Percentiles rank a stretch among this genome's conserved stretches.
These are phyloP conservation scores for Carassius gibelio DNA, from an alignment of 2,113 vertebrate genomes.

Conservation along the genomic window DNA sequence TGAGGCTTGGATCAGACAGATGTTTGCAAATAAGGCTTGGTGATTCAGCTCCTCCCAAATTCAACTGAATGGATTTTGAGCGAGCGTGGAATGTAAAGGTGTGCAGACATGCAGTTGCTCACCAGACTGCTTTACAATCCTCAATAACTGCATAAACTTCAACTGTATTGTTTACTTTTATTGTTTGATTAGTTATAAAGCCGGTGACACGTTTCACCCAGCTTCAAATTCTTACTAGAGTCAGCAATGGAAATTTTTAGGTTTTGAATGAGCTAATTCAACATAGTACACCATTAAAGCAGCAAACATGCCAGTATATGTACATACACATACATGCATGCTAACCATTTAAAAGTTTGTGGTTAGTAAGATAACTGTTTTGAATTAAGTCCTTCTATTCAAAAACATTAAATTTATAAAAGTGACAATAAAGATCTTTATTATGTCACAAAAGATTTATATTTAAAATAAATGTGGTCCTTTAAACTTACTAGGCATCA, in stretches of 20 bases:
- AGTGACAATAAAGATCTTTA: not conserved
- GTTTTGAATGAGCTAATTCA: not conserved
- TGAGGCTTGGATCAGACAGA: not conserved
- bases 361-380: not conserved
- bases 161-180: not conserved
- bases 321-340: no score
- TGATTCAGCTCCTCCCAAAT: slow-evolving; percentile 63
- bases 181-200: not conserved
- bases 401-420: not conserved
- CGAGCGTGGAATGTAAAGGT: slow-evolving; percentile 78
- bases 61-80: slow-evolving; percentile 58
- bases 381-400: not conserved
- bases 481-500: no score
- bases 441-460: no score
- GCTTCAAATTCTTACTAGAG: not conserved
- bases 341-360: no score
- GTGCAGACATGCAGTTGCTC: slow-evolving; percentile 75
- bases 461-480: no score
- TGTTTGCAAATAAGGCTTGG: slow-evolving; percentile 28
- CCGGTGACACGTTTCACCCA: not conserved
- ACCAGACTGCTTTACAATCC: slow-evolving; percentile 15
- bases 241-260: not conserved
- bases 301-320: no score
- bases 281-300: not conserved
- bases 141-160: slow-evolving; percentile 6